Base-by-base conservation (phyloP, 2,797 vertebrate genomes). In the Macroramphosus scolopax region DNA sequence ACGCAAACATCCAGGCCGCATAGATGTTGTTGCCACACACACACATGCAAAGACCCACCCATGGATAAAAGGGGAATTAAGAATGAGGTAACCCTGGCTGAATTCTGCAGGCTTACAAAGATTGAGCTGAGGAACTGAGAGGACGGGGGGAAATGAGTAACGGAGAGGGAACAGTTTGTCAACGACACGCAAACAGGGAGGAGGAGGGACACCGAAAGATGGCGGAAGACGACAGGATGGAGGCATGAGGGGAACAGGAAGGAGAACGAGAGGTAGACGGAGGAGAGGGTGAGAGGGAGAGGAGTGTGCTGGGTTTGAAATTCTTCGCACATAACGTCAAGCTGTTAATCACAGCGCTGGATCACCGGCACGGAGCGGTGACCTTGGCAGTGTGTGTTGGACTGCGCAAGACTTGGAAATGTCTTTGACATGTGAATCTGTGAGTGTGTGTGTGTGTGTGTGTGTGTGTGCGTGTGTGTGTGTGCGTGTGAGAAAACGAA, bases 261-360 rank as follows among this genome's bases (percentile, higher is more conserved):
- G n/a, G n/a, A n/a, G n/a, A n/a, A n/a, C n/a, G n/a, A n/a, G 36
- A 30, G 24, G 41, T 5, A 17, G 35, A 39, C 8, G 9, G 10
- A 38, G 26, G 5, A 35, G n/a, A 18, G 12, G 22, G 38, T 34
- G 25, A 38, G 61, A 54, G 60, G 18, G 10, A 46, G 42, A 60
- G 33, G 29, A 72, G 68, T 20, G 50, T 30, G 53, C 53, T 60
- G 74, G 68, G 69, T 76, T 78, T 64, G 73, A 83, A n/a, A 89
- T 89, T 90, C 86, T 85, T 89, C 56, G 61, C 62, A 51, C 80
- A 87, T 89, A 77, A 89, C 88, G 81, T 90, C 87, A 88, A 74
- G 72, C 82, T 81, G 80, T 83, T 87, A 83, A 80, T 85, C 82
- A 84, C 63, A 56, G 68, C 35, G 18, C 67, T 84, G 79, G 77